Evolutionary conservation across 2,113 vertebrate species (phyloP).

Genomic region (Alligator sinensis): DNA sequence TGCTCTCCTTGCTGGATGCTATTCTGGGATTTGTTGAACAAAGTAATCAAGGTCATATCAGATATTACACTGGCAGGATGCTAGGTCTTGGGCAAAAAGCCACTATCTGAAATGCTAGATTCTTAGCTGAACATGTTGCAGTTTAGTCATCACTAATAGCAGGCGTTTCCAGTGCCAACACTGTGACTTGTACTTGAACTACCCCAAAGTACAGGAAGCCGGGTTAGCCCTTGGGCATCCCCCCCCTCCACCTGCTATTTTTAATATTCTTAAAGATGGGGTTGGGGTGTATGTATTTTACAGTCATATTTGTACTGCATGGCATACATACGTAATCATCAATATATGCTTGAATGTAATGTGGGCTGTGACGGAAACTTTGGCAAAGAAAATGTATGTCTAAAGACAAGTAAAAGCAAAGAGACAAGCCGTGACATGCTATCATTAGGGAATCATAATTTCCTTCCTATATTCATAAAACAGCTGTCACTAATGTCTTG

Average conservation of each 20-base stretch:
- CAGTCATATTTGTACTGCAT: not conserved
- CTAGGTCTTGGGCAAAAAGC: not conserved
- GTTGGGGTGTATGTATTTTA: not conserved
- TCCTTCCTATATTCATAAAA: constrained; percentile 77
- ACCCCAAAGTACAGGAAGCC: not conserved
- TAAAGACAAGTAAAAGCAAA: constrained; percentile 70
- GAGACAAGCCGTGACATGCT: constrained; percentile 73
- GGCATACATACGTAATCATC: not conserved
- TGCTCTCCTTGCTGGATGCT: not conserved
- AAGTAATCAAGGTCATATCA: accelerated
- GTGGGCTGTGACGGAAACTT: constrained; percentile 44
- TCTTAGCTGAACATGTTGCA: not conserved
- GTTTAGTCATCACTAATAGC: not conserved
- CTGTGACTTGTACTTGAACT: not conserved
- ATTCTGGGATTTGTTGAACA: not conserved
- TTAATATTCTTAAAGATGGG: not conserved
- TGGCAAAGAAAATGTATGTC: constrained; percentile 49
- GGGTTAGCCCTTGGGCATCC: not conserved
- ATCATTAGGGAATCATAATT: constrained; percentile 84
- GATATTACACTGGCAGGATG: not conserved
- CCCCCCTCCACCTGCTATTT: not conserved
- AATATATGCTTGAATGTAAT: constrained; percentile 7
- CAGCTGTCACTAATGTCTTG: constrained; percentile 78
- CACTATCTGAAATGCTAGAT: not conserved
- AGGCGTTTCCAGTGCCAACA: not conserved